phyloP scores from a whole-genome alignment of 2,113 vertebrate genomes.

The Xenopus tropicalis region DNA sequence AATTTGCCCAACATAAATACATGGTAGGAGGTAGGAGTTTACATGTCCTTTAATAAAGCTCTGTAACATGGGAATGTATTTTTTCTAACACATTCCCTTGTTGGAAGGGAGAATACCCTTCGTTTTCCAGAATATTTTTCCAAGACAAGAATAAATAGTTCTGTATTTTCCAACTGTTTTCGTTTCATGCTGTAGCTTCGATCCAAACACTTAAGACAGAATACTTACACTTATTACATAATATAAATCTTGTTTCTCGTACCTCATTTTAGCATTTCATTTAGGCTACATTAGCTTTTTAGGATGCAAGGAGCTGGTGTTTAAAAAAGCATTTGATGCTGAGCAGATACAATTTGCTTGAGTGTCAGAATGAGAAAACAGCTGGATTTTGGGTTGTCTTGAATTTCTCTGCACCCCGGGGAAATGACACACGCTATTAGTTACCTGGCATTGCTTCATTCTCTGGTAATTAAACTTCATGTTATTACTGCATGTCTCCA shows the following conservation, averaged over 20 bases:
- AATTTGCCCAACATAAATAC: too few relatives aligned
- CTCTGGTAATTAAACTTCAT: not conserved
- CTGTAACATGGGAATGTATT: too few relatives aligned
- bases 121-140: not conserved
- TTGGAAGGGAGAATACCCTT: not conserved
- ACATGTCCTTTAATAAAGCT: too few relatives aligned
- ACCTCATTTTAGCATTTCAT: constrained; percentile 12
- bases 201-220: not conserved
- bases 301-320: not conserved
- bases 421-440: not conserved
- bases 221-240: not conserved
- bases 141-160: not conserved
- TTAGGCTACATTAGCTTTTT: not conserved
- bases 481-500: not conserved
- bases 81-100: too few relatives aligned
- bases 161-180: not conserved
- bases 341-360: not conserved
- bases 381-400: not conserved
- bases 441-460: not conserved
- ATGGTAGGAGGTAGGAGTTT: too few relatives aligned
- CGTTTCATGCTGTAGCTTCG: not conserved
- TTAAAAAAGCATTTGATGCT: not conserved
- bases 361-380: constrained; percentile 1
- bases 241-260: not conserved
- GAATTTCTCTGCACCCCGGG: not conserved